Conservation (phyloP, 2,113 vertebrate species). For the Tachuris rubrigastra region DNA sequence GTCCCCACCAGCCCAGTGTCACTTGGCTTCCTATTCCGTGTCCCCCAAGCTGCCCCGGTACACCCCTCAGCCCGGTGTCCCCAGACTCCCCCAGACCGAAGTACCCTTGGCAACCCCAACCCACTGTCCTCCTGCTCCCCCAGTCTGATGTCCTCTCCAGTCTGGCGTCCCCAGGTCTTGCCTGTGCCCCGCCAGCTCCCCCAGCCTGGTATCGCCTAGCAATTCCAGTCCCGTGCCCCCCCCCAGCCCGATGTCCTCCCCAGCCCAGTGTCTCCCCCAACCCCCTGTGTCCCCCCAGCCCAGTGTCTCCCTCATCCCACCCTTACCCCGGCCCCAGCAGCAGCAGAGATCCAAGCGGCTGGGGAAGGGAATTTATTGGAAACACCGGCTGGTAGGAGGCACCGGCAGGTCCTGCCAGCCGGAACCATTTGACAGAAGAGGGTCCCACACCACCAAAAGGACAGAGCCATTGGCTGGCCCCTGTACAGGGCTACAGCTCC, state of each 20-base stretch:
- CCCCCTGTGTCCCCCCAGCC: not conserved
- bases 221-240: rapidly evolving
- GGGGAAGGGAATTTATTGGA: conserved; percentile 8
- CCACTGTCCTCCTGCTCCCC: too few species aligned
- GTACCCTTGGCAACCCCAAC: not conserved
- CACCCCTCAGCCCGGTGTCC: not conserved
- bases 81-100: not conserved
- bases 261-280: not conserved
- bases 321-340: not conserved
- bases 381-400: not conserved
- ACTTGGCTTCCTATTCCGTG: not conserved
- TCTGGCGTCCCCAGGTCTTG: not conserved
- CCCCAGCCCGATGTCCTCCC: too few species aligned
- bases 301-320: not conserved
- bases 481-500: not conserved
- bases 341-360: not conserved
- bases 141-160: not conserved
- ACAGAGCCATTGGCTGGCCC: not conserved
- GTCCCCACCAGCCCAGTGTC: not conserved
- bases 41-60: not conserved
- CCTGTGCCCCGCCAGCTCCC: not conserved
- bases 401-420: not conserved
- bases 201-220: not conserved
- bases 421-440: not conserved
- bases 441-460: not conserved